Base-by-base conservation (phyloP, 2,113 vertebrate species). In the Prinia subflava region DNA sequence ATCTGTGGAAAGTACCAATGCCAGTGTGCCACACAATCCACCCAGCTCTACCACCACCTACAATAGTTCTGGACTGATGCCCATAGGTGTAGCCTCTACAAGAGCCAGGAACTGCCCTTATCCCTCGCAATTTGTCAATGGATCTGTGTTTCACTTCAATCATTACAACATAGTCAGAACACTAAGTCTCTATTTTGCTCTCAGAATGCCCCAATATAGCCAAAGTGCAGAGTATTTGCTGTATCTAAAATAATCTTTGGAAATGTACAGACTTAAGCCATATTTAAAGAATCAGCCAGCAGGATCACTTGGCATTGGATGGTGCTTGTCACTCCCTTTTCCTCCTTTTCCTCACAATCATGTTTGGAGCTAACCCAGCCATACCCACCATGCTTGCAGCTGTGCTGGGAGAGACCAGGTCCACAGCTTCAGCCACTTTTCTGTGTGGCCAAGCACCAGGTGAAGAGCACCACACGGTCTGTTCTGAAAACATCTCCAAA, bases 21-120 rank as follows among this genome's bases (percentile, higher is more conserved):
- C 27, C 59, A 76, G 30, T 8, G 17, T 22, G 16, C 41, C n/a
- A 52, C 27, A 46, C 9, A 44, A 37, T 6, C 53, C 18, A 14
- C 30, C 15, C 68, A 76, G 46, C 53, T 83, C 53, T 53, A 5
- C 19, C 44, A 69, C 13, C 50, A 68, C 9, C 37, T 13, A 7
- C 46, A 35, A 8, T 1, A 37, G 39, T 21, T 77, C 30, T 44
- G 42, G 75, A n/a, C n/a, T 65, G 59, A 55, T 11, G 35, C 21
- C 46, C 4, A 1, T 16, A 15, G 2, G 2, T 35, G 21, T 2
- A 21, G 11, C 35, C 73, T 74, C 31, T n/a, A 18, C 1, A 39
- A 59, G 56, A 53, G 59, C 24, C 69, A 70, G 68, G 44, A 91
- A 30, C 42, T 71, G 35, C 64, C 56, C 35, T 41, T 63, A n/a